Base-by-base conservation (phyloP, 2,113 vertebrate species). In the Sterna hirundo region DNA sequence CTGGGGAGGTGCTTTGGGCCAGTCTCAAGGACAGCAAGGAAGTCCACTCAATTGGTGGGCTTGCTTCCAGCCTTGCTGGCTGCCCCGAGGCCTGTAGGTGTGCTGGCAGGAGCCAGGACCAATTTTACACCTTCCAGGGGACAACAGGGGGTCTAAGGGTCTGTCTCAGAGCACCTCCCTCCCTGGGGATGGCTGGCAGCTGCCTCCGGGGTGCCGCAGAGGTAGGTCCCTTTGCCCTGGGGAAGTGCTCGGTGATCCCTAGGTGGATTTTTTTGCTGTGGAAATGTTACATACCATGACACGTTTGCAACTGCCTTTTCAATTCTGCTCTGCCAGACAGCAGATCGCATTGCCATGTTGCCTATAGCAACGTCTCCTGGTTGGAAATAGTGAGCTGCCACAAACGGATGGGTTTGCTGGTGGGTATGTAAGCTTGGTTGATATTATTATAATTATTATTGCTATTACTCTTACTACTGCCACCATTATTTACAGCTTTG, bases 331-430 rank as follows among this genome's bases (percentile, higher is more conserved):
- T 72, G 77, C 61, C 68, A 47, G 71, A 27, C 30, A 38, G 57
- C 22, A 34, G 40, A 26, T 68, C 5, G 0, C 46, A 3, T 55
- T 61, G 58, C 62, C 18, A 13, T 7, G 82, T 83, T 86, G 85
- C 82, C 88, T 38, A 22, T 89, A 72, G 85, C 91, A 95, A 83
- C 88, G 3, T 15, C 69, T 74, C 72, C 70, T 38, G 42, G 38
- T 40, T 83, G 81, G 42, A 89, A 83, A 76, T 30, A 62, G 57
- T 1, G 1, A 75, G 26, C 62, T 71, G 61, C 0, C 2, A 71
- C 20, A 44, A 70, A 47, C 0, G 2, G 55, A 6, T 46, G 9
- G 42, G 21, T 55, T 69, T 91, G 55, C 87, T 75, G 80, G 55
- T 44, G 22, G 69, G 8, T 36, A 3, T 32, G 30, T 46, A 26